Base-by-base conservation (phyloP, 1,140 invertebrate species). In the Camponotus vicinus region DNA sequence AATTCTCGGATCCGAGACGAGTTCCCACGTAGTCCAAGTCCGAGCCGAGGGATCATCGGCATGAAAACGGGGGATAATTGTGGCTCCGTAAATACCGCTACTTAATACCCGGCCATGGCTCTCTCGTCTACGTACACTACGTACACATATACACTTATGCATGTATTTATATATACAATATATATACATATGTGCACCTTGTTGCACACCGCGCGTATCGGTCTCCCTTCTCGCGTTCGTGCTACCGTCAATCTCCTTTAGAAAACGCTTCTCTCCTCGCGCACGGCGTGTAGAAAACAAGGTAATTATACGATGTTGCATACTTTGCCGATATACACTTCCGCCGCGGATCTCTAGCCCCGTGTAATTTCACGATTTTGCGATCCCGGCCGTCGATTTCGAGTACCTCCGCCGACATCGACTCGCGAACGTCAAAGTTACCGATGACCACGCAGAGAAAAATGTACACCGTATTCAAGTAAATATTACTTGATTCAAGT, bases 1-100 rank as follows among this genome's bases (percentile, higher is more conserved):
- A 37, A 18, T 34, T 57, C 55, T 45, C 37, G 49, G 34, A 66
- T 59, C 52, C 42, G 63, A 85, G 69, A 79, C 82, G 82, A 70
- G 84, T 90, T 88, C 87, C 89, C 90, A 91, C 85, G 87, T 89
- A 90, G 76, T 85, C 84, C 52, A 78, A 71, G 75, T 52, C 8
- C 76, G 77, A 83, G 86, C 64, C 69, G 78, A 85, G 70, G 83
- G 88, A 92, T 91, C 89, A 83, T 87, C 89, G 89, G 80, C 83
- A 86, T 86, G 89, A 82, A 92, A 92, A 91, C 85, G 86, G 86
- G 49, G 91, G 89, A 92, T 92, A 92, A 92, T 92, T 92, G 89
- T 82, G 85, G 91, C 78, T 88, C 76, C 69, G 90, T 90, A 93
- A 92, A 91, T 89, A 89, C 88, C 87, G 87, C 92, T 90, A 89